Evolutionary conservation across 2,113 vertebrate species (phyloP).

Genomic region (Peromyscus polionotus): DNA sequence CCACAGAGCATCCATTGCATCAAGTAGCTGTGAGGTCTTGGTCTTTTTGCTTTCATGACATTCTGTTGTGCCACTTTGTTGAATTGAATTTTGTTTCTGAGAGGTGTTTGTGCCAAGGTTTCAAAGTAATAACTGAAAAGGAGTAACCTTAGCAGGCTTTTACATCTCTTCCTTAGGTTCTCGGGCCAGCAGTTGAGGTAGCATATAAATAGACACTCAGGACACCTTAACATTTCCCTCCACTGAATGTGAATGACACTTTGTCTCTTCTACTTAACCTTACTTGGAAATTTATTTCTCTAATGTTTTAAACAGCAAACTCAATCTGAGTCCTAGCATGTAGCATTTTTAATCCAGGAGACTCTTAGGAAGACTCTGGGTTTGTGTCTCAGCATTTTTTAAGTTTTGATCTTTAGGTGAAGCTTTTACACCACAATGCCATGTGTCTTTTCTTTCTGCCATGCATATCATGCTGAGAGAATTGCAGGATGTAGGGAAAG

Average conservation of each 20-base stretch:
- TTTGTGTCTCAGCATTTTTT: constrained; percentile 34
- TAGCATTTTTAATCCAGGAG: constrained; percentile 51
- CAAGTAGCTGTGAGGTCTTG: background rate
- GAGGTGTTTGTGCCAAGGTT: background rate
- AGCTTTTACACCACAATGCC: background rate
- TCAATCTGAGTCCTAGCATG: constrained; percentile 8
- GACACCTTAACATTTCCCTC: background rate
- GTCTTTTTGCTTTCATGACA: background rate
- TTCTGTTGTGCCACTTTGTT: background rate
- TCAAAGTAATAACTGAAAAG: background rate
- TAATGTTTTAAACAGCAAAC: constrained; percentile 37
- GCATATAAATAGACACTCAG: background rate
- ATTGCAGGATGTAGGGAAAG: background rate
- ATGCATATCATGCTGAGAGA: background rate
- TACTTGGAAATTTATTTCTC: constrained; percentile 36
- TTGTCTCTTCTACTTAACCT: constrained; percentile 1
- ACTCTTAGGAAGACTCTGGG: constrained; percentile 22
- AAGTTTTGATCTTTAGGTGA: constrained; percentile 21
- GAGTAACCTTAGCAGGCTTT: background rate
- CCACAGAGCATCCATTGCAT: background rate
- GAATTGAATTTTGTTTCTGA: background rate
- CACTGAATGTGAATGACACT: background rate
- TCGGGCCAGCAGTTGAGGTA: background rate
- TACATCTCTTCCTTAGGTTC: background rate
- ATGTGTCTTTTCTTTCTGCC: background rate